phyloP scores from a whole-genome alignment of 2,113 vertebrate genomes.

The Bucco capensis region DNA sequence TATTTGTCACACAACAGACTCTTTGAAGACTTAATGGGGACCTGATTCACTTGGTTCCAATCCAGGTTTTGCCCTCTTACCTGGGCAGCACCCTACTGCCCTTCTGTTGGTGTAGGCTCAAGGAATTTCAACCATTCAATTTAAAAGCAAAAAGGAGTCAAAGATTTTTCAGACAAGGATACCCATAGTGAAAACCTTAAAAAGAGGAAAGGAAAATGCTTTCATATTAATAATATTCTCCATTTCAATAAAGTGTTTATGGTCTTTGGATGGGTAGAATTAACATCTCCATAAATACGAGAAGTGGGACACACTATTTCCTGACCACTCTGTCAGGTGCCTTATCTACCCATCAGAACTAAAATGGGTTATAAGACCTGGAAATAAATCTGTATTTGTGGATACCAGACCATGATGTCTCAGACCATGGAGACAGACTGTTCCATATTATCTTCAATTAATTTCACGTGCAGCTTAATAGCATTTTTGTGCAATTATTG shows the following conservation, averaged over 20 bases:
- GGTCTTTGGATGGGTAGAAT: background rate
- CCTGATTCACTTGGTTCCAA: background rate
- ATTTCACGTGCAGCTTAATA: slow-evolving; percentile 2
- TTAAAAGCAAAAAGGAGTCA: background rate
- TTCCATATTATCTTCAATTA: slow-evolving; percentile 23
- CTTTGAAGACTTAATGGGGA: background rate
- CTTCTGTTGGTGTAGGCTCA: background rate
- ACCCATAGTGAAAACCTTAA: background rate
- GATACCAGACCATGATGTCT: background rate
- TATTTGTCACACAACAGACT: background rate
- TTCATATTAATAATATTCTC: background rate
- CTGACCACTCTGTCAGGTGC: background rate
- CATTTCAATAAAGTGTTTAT: background rate
- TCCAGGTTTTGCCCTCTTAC: background rate
- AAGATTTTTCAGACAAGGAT: background rate
- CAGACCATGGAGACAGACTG: slow-evolving; percentile 2
- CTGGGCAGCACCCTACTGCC: background rate
- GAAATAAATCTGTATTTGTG: background rate
- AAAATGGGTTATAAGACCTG: background rate
- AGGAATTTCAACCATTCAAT: background rate
- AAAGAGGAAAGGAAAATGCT: background rate
- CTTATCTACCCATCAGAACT: background rate
- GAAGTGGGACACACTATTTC: background rate
- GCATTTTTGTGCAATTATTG: background rate
- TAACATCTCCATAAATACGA: background rate